Conservation (phyloP, 2,113 vertebrate genomes). For the Oenanthe melanoleuca region DNA sequence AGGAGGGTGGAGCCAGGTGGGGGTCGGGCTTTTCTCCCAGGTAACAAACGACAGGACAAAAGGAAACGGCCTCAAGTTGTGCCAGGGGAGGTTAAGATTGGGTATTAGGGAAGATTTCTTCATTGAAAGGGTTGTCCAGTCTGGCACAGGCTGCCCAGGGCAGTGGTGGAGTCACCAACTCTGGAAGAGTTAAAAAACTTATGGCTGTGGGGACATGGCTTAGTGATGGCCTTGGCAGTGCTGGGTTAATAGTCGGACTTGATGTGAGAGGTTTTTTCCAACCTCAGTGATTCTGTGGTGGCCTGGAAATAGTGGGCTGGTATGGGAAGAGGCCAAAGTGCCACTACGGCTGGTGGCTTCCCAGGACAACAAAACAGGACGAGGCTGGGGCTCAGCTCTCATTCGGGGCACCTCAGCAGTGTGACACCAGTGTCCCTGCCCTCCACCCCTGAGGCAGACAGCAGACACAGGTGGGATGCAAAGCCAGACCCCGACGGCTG, state of each 20-base stretch:
- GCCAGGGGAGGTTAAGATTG: neutral
- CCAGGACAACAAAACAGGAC: neutral
- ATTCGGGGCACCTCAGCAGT: fast-evolving
- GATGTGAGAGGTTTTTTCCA: neutral
- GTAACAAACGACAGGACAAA: neutral
- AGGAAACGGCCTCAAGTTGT: neutral
- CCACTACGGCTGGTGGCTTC: neutral
- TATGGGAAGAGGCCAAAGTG: neutral
- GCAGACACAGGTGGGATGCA: neutral
- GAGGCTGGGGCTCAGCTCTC: neutral
- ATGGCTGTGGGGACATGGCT: neutral
- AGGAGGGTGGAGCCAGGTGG: neutral
- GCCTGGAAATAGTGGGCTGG: neutral
- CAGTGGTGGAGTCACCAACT: neutral
- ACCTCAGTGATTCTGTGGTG: neutral
- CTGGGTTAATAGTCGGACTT: neutral
- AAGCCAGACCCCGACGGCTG: neutral
- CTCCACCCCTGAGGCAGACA: fast-evolving
- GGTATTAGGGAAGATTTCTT: neutral
- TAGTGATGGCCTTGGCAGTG: neutral
- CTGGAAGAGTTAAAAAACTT: neutral
- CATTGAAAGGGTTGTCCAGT: neutral
- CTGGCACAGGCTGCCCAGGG: neutral
- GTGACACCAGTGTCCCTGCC: neutral
- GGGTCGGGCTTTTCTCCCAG: neutral